Base-by-base conservation (phyloP, 92 coral and sea anemone genomes). In the Bergia puertoricense region DNA sequence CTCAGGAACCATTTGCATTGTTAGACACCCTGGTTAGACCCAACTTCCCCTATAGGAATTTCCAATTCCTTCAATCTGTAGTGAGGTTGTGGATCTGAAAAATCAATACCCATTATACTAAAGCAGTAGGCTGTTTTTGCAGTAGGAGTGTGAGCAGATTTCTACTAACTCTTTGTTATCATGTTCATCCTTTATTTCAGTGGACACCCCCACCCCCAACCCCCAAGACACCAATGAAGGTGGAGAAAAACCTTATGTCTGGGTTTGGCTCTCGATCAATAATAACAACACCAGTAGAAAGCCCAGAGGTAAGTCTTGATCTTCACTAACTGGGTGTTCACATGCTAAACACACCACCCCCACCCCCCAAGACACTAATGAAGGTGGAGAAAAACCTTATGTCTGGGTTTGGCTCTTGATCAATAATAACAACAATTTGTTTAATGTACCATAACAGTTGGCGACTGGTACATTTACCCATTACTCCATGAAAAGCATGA, bases 201-300 rank as follows among this genome's bases (percentile, higher is more conserved):
- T 92, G 98, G 97, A 94, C 96, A 11, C 98, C 95, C 4, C 96
- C 98, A 3, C 98, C 95, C 4, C 95, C 94, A 67, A 93, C 94
- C 18, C 93, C 93, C 81, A 94, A 94, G 83, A 94, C 95, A 37
- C 89, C 96, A 41, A 91, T 92, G 90, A 90, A 89, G 82, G 68
- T 90, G 9, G 97, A 94, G 79, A 94, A 85, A 76, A 88, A 91
- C 72, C 78, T 92, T 68, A 67, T 94, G 93, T 73, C 90, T 22
- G 98, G 98, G 51, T 94, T 95, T 94, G 96, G 98, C 36, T 81
- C 96, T 6, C 90, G 86, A 41, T 93, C 96, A 13, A 88, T 93
- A 56, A 87, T 89, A 62, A 92, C 80, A 74, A 89, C 96, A 45
- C 98, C 98, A 18, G 71, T 92, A 5, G 85, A 69, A 30, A 86